Conservation (phyloP, 2,113 vertebrate species). For the Callospermophilus lateralis region DNA sequence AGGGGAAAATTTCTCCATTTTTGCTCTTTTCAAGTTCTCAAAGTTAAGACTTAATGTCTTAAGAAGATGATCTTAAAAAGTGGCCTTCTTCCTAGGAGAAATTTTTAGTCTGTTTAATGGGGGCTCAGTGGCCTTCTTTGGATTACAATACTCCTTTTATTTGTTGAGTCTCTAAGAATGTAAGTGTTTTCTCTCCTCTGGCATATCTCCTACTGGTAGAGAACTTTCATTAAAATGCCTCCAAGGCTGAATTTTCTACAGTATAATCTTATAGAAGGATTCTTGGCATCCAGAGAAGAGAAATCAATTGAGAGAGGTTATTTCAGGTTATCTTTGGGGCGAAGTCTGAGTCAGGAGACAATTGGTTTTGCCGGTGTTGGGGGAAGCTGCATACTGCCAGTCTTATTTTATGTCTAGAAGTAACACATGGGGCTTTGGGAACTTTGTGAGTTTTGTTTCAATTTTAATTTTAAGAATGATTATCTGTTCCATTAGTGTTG, state of each 20-base stretch:
- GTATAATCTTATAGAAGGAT: background rate
- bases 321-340: background rate
- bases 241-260: background rate
- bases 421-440: background rate
- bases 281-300: background rate
- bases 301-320: background rate
- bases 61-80: constrained; percentile 15
- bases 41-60: background rate
- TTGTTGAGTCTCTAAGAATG: background rate
- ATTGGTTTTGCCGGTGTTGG: too few relatives aligned
- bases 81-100: background rate
- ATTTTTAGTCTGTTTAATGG: background rate
- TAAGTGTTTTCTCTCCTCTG: background rate
- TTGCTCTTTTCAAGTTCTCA: background rate
- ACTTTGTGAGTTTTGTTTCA: background rate
- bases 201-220: background rate
- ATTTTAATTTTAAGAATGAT: background rate
- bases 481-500: background rate
- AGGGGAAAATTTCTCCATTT: background rate
- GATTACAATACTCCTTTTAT: background rate
- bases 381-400: too few relatives aligned
- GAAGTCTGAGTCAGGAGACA: background rate
- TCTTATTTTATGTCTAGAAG: background rate
- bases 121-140: background rate
- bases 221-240: background rate